Conservation (phyloP, 2,888 invertebrate genomes). For the Xestia ashworthii region DNA sequence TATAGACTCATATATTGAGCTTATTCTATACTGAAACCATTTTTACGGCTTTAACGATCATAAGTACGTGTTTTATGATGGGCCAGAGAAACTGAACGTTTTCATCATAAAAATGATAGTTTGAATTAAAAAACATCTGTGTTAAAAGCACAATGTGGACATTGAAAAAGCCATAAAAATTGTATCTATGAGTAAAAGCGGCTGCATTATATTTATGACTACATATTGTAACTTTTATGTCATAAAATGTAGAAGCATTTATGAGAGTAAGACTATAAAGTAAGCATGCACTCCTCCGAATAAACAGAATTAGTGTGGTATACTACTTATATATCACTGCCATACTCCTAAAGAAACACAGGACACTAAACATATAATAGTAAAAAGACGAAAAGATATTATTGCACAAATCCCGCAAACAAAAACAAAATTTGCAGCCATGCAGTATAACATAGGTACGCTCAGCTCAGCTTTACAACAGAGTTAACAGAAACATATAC, state of each 20-base stretch:
- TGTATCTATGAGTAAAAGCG: conserved; percentile 1
- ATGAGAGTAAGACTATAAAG: conserved; percentile 9
- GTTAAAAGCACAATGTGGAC: conserved; percentile 31
- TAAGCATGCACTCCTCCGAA: neutral
- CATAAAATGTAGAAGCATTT: conserved; percentile 2
- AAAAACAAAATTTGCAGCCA: too few relatives aligned
- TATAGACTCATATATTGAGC: conserved; percentile 85
- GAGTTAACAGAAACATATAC: too few relatives aligned
- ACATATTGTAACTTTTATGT: conserved; percentile 10
- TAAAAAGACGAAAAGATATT: too few relatives aligned
- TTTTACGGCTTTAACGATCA: conserved; percentile 84
- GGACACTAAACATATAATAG: too few relatives aligned
- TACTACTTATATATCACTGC: too few relatives aligned
- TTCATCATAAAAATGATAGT: conserved; percentile 63
- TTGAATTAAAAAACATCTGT: conserved; percentile 43
- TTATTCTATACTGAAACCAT: conserved; percentile 83
- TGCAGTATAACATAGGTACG: too few relatives aligned
- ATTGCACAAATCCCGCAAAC: too few relatives aligned
- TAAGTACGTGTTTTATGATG: conserved; percentile 84
- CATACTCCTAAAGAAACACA: too few relatives aligned
- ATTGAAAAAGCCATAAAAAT: conserved; percentile 44
- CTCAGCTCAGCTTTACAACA: too few relatives aligned
- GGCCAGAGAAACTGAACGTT: conserved; percentile 65
- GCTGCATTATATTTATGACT: conserved; percentile 34
- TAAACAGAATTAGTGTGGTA: too few relatives aligned